Evolutionary conservation across 2,888 invertebrate genomes (phyloP), one percentile per base, ranked within the genome.

Genomic region (Drepanosiphum platanoidis): DNA sequence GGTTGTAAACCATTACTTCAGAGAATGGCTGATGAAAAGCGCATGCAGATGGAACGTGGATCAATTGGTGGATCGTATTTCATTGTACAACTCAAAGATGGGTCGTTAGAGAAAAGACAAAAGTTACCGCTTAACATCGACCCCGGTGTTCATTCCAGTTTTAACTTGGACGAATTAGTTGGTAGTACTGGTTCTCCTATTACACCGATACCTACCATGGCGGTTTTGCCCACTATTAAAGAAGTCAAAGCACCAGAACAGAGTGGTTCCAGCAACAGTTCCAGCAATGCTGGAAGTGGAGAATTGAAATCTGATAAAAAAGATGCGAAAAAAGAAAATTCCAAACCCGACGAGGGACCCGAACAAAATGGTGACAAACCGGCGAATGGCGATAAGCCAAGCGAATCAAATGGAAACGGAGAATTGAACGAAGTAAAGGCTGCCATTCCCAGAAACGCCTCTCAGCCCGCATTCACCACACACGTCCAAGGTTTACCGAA

Each of bases 81-180:
- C 89, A 92, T 93, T 90, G 96, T 97, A 3, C 96, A 97, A 89
- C 91, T 96, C 87, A 96, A 96, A 3, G 97, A 97, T 88, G 97
- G 97, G 87, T 95, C 95, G 27, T 95, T 96, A 94, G 96, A 97
- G 89, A 94, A 94, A 88, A 92, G 96, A 89, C 91, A 95, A 91
- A 97, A 97, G 91, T 94, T 96, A 92, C 96, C 96, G 46, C 91
- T 97, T 87, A 97, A 97, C 90, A 93, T 96, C 87, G 97, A 97
- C 91, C 97, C 97, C 7, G 97, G 97, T 80, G 97, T 97, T 75
- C 97, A 97, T 90, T 97, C 96, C 86, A 96, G 95, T 89, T 92
- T 97, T 88, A 95, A 96, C 90, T 91, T 97, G 89, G 97, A 97
- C 90, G 93, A 95, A 89, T 91, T 95, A 88, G 94, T 94, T 86